A percentile compares a stretch with the other conserved stretches of the same genome.
phyloP scores from a whole-genome alignment of 2,113 vertebrate genomes.

The Oreotragus oreotragus region DNA sequence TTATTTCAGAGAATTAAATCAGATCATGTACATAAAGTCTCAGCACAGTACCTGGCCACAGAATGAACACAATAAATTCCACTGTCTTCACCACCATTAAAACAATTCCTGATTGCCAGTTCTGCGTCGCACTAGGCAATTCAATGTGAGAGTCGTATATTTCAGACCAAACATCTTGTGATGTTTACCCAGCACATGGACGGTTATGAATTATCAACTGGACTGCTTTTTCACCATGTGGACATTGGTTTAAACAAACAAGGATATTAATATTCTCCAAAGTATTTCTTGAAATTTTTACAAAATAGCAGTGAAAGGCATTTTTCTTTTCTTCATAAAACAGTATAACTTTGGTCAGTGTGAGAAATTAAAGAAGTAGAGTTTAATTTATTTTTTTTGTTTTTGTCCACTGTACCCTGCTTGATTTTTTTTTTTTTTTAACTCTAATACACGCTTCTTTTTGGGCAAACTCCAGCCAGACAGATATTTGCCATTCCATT shows the following conservation, averaged over 20 bases:
- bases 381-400: background rate
- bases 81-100: background rate
- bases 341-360: background rate
- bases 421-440: background rate
- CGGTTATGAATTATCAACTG: background rate
- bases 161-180: background rate
- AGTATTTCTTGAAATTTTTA: background rate
- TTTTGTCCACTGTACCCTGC: background rate
- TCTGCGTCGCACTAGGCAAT: background rate
- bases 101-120: background rate
- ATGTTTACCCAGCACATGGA: background rate
- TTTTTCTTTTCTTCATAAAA: background rate
- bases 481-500: conserved; percentile 81
- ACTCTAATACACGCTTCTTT: conserved; percentile 37
- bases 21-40: background rate
- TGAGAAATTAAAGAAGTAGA: background rate
- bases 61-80: background rate
- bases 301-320: background rate
- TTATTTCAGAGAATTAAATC: background rate
- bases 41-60: background rate
- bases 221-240: background rate
- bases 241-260: background rate
- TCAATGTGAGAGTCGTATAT: background rate
- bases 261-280: background rate
- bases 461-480: conserved; percentile 69